Evolutionary conservation across 1,140 invertebrate genomes (phyloP).

Genomic region (Magallana gigas): DNA sequence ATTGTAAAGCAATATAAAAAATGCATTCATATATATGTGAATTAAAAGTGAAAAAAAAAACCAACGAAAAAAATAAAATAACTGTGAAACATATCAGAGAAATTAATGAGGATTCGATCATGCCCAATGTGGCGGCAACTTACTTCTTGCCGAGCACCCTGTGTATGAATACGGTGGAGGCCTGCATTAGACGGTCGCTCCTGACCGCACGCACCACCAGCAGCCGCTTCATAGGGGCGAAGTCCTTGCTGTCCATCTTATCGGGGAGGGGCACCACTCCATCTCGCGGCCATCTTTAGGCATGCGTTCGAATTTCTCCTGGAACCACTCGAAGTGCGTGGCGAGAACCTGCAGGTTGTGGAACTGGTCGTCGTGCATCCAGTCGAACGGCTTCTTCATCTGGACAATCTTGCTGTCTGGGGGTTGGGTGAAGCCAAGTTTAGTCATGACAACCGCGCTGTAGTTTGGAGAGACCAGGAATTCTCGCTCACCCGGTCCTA

Average conservation of each 20-base stretch:
- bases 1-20: not conserved
- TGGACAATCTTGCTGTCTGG: conserved; percentile 70
- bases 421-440: conserved; percentile 63
- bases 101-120: not conserved
- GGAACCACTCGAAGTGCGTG: conserved; percentile 72
- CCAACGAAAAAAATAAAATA: not conserved
- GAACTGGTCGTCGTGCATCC: conserved; percentile 80
- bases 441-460: conserved; percentile 75
- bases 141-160: conserved; percentile 77
- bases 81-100: not conserved
- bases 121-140: conserved; percentile 48
- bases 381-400: conserved; percentile 79
- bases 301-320: conserved; percentile 78
- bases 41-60: not conserved
- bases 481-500: conserved; percentile 76
- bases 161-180: conserved; percentile 73
- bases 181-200: conserved; percentile 76
- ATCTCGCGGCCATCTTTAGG: conserved; percentile 78
- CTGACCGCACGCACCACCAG: conserved; percentile 77
- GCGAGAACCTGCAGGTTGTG: conserved; percentile 77
- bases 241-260: conserved; percentile 75
- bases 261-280: conserved; percentile 78
- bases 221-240: conserved; percentile 75
- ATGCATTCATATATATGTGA: not conserved
- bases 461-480: conserved; percentile 78